A percentile compares a stretch with the other conserved stretches of the same genome.
Conservation (phyloP, 1,140 invertebrate species). For the Lordiphosa stackelbergi region DNA sequence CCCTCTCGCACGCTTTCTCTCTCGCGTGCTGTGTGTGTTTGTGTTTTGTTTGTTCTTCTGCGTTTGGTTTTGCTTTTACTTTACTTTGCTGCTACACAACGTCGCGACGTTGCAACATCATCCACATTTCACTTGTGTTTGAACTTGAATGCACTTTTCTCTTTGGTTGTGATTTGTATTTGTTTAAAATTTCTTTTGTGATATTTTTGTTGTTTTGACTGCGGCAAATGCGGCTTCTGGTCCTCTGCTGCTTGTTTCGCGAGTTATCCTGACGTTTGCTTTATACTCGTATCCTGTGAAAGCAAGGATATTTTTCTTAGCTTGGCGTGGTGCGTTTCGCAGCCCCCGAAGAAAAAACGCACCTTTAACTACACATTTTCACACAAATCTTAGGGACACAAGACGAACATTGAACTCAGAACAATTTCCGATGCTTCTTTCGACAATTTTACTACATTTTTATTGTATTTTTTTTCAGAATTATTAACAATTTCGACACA, state of each 20-base stretch:
- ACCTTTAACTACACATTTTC: not conserved
- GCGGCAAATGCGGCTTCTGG: constrained; percentile 27
- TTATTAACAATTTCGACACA: not conserved
- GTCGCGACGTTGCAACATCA: constrained; percentile 48
- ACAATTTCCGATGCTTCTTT: not conserved
- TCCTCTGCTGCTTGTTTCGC: constrained; percentile 14
- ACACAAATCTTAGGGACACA: not conserved
- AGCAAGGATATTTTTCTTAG: constrained; percentile 50
- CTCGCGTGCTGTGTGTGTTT: constrained; percentile 47
- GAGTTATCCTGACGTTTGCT: constrained; percentile 47
- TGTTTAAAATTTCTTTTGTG: constrained; percentile 25
- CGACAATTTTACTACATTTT: constrained; percentile 22
- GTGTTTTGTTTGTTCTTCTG: constrained; percentile 38
- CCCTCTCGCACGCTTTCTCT: constrained; percentile 18
- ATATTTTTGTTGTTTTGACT: constrained; percentile 40
- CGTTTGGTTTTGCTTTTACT: constrained; percentile 38
- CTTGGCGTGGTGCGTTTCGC: constrained; percentile 6
- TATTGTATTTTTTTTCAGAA: constrained; percentile 1
- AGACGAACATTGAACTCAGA: not conserved
- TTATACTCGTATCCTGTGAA: constrained; percentile 58
- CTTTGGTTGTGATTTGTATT: constrained; percentile 9
- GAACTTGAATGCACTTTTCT: constrained; percentile 52
- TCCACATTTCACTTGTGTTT: constrained; percentile 58
- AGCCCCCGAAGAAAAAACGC: not conserved
- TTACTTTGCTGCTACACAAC: constrained; percentile 21